A percentile compares a stretch with the other conserved stretches of the same genome.
These are phyloP conservation scores for Enteromius treurensis DNA, from an alignment of 2,797 vertebrate genomes.

Conservation along the genomic window DNA sequence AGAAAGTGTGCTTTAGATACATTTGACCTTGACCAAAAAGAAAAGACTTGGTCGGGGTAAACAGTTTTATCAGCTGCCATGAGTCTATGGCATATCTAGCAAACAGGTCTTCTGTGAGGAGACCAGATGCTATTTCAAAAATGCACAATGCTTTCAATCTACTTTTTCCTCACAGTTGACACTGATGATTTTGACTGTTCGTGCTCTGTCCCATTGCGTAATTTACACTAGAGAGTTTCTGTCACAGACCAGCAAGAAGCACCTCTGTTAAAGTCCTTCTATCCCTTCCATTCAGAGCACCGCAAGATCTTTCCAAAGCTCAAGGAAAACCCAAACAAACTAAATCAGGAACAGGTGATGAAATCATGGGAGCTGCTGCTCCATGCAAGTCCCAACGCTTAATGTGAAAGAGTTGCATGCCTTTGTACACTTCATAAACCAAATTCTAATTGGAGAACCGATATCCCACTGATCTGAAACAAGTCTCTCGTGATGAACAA, in stretches of 20 bases:
- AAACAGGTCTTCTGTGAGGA: not conserved
- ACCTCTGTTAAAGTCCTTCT: not conserved
- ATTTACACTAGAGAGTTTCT: slow-evolving; percentile 13
- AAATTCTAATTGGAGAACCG: slow-evolving; percentile 70
- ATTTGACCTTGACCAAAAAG: not conserved
- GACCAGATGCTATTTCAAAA: not conserved
- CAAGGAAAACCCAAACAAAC: slow-evolving; percentile 30
- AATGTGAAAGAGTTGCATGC: slow-evolving; percentile 4
- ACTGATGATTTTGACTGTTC: slow-evolving; percentile 17
- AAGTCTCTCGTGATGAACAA: slow-evolving; percentile 4
- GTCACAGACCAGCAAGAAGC: slow-evolving; percentile 6
- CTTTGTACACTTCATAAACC: slow-evolving; percentile 65
- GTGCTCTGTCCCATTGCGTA: not conserved
- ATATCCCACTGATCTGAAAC: slow-evolving; percentile 65
- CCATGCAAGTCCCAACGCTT: not conserved
- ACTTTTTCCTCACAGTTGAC: not conserved
- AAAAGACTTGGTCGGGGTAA: not conserved
- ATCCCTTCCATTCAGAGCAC: not conserved
- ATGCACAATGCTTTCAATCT: not conserved
- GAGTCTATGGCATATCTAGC: not conserved
- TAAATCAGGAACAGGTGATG: slow-evolving; percentile 30
- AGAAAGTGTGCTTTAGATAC: not conserved
- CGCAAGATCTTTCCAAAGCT: not conserved
- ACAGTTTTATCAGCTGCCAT: not conserved
- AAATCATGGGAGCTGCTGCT: slow-evolving; percentile 31